Conservation (phyloP, 2,797 vertebrate species). For the Amblyopsis hoosieri region DNA sequence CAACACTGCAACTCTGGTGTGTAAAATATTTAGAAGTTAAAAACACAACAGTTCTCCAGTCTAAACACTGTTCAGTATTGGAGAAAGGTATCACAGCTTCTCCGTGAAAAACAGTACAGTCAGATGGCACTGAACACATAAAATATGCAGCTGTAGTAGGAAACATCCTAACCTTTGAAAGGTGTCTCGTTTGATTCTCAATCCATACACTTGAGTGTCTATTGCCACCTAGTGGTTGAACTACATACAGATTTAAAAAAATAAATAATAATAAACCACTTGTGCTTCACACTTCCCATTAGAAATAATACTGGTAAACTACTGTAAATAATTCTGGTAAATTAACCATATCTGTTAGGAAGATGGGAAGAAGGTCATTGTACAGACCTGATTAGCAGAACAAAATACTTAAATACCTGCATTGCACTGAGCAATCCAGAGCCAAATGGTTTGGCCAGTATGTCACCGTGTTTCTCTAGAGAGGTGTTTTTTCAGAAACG, state of each 20-base stretch:
- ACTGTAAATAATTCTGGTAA: neutral
- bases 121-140: neutral
- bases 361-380: neutral
- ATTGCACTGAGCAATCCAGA: neutral
- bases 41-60: conserved; percentile 32
- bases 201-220: neutral
- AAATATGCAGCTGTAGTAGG: conserved; percentile 12
- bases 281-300: neutral
- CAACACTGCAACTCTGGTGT: conserved; percentile 1
- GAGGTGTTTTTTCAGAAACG: too few relatives aligned
- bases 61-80: conserved; percentile 25
- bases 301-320: neutral
- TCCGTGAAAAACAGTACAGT: conserved; percentile 3
- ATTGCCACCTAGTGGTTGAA: conserved; percentile 55
- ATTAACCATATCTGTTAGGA: neutral
- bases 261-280: neutral
- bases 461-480: too few relatives aligned
- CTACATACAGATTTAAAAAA: neutral
- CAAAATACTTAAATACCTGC: neutral
- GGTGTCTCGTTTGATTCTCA: neutral
- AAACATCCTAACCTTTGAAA: conserved; percentile 6
- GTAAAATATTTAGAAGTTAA: conserved; percentile 2
- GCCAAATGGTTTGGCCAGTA: neutral
- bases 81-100: conserved; percentile 9
- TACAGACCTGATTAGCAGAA: neutral